Evolutionary conservation across 2,888 invertebrate species (phyloP).

Genomic region (Standfussiana lucernea): DNA sequence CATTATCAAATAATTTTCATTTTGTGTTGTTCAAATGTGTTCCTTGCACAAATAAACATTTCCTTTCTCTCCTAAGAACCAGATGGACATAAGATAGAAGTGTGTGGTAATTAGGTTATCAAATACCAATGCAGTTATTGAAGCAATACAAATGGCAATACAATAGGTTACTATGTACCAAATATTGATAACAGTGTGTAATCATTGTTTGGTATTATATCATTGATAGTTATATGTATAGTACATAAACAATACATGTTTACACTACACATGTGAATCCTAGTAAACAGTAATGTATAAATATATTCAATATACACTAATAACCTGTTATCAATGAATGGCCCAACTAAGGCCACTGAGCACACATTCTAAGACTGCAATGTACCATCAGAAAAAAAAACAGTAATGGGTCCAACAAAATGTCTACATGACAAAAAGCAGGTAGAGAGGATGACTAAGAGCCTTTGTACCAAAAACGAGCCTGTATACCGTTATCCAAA

Average conservation of each 20-base stretch:
- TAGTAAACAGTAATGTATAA: slow-evolving; percentile 62
- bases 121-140: slow-evolving; percentile 22
- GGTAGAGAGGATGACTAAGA: slow-evolving; percentile 85
- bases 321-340: slow-evolving; percentile 62
- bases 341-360: slow-evolving; percentile 40
- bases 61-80: neutral
- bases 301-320: slow-evolving; percentile 45
- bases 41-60: neutral
- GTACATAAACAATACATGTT: slow-evolving; percentile 66
- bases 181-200: slow-evolving; percentile 50
- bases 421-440: slow-evolving; percentile 82
- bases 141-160: slow-evolving; percentile 38
- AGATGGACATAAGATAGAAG: slow-evolving; percentile 4
- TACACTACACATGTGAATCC: slow-evolving; percentile 49
- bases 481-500: slow-evolving; percentile 87
- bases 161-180: slow-evolving; percentile 46
- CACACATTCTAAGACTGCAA: slow-evolving; percentile 55
- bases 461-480: slow-evolving; percentile 88
- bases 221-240: slow-evolving; percentile 31
- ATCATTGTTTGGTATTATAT: slow-evolving; percentile 54
- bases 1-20: neutral
- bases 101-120: slow-evolving; percentile 38
- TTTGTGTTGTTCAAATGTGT: neutral
- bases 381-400: slow-evolving; percentile 66
- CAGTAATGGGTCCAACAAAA: slow-evolving; percentile 72